Conservation (phyloP, 2,113 vertebrate species). For the Leucopsar rothschildi region DNA sequence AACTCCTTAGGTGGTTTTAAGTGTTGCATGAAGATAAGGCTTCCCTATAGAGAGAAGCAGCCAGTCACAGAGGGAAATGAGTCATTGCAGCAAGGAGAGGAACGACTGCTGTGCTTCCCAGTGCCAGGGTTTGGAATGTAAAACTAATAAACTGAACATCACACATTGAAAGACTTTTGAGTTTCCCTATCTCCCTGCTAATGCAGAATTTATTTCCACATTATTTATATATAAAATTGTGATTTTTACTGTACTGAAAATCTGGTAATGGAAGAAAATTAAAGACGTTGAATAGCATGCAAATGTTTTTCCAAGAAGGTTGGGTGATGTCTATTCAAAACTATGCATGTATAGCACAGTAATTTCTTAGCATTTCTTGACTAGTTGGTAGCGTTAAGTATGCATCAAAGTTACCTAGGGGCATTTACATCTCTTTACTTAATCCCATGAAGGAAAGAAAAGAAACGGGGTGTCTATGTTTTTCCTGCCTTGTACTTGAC, state of each 20-base stretch:
- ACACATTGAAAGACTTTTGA: background rate
- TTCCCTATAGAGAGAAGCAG: background rate
- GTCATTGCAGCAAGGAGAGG: background rate
- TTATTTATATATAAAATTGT: background rate
- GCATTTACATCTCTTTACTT: background rate
- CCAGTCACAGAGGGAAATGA: background rate
- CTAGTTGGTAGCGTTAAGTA: background rate
- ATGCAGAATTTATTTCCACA: background rate
- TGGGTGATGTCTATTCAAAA: background rate
- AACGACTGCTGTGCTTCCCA: background rate
- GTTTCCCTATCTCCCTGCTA: background rate
- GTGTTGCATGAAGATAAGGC: background rate
- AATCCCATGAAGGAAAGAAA: background rate
- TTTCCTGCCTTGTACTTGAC: background rate
- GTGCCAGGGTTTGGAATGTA: background rate
- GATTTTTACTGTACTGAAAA: background rate
- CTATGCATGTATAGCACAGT: background rate
- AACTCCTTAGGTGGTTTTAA: background rate
- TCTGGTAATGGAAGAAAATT: background rate
- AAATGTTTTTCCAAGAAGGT: background rate
- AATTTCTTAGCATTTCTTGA: background rate
- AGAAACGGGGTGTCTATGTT: background rate
- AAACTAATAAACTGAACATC: background rate
- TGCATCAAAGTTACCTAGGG: background rate
- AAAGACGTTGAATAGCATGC: background rate